Base-by-base conservation (phyloP, 2,797 vertebrate genomes). In the Margarornis squamiger region DNA sequence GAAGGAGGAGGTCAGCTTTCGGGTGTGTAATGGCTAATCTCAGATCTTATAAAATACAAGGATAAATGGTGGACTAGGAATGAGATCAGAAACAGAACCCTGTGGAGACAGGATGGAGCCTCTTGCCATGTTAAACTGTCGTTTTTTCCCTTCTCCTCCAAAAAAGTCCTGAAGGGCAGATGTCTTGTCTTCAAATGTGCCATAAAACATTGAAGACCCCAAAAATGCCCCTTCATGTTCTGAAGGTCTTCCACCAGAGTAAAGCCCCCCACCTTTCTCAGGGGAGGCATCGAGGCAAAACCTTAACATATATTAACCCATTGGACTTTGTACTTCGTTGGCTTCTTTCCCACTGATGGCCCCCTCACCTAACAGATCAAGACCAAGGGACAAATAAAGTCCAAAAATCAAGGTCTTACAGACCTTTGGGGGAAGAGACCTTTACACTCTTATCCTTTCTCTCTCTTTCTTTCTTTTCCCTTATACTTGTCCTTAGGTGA, bases 271-370 rank as follows among this genome's bases (percentile, higher is more conserved):
- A 21, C 29, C 39, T 29, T 41, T 39, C 59, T 61, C 27, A 21
- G 19, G 19, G 22, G 18, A 67, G 32, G 11, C 8, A 15, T 7
- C 8, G 5, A 21, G 27, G 23, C 27, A 36, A 12, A 61, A 61
- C 6, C 27, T 0, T 0, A 41, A 20, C 3, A 9, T 38, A 52
- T 19, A 55, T 38, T 32, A 75, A 32, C 12, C 43, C 36, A 18
- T 6, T 0, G 0, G 45, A 43, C 21, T 58, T 26, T 1, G 9
- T 26, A 32, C 49, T 59, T 70, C 23, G 2, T 0, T 0, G 20
- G 26, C 34, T 21, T 22, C 58, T 59, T 70, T 13, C 66, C 38
- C 12, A 4, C 27, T 29, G 12, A 39, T 10, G 10, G 6, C 29
- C 17, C 29, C 5, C 12, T 24, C 9, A 10, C 23, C 45, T 34